These are phyloP conservation scores for Clarias batrachus DNA, from an alignment of 2,113 vertebrate genomes.

Conservation along the genomic window DNA sequence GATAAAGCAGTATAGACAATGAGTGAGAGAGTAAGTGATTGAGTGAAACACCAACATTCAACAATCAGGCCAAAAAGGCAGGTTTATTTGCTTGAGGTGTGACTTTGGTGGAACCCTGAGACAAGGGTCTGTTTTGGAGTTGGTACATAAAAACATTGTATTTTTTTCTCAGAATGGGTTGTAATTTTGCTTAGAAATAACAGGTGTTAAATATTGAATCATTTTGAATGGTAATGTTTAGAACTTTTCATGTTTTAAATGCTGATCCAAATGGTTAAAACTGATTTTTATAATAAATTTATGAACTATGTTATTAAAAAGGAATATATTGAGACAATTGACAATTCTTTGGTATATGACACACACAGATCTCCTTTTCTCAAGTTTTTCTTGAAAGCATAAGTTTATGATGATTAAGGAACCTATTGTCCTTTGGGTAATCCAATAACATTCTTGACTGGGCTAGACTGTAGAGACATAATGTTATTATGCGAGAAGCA, in stretches of 20 bases:
- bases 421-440: slow-evolving; percentile 35
- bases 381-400: slow-evolving; percentile 34
- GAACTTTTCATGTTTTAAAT: too few relatives aligned
- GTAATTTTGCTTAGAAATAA: neutral
- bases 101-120: too few relatives aligned
- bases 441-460: slow-evolving; percentile 29
- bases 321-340: neutral
- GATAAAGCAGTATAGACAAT: too few relatives aligned
- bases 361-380: slow-evolving; percentile 8
- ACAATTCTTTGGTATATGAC: neutral
- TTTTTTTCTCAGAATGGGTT: neutral
- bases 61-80: too few relatives aligned
- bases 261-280: neutral
- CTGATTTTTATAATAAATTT: neutral
- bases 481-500: slow-evolving; percentile 16
- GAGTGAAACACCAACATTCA: too few relatives aligned
- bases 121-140: neutral
- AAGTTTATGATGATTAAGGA: slow-evolving; percentile 40
- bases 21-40: too few relatives aligned
- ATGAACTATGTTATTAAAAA: neutral
- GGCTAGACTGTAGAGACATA: slow-evolving; percentile 29
- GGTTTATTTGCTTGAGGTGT: too few relatives aligned
- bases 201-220: neutral
- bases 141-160: neutral
- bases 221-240: neutral